A percentile compares a stretch with the other conserved stretches of the same genome.
These are phyloP conservation scores for Aphelenchoides bicaudatus DNA, from an alignment of 2,888 invertebrate genomes.

Conservation along the genomic window DNA sequence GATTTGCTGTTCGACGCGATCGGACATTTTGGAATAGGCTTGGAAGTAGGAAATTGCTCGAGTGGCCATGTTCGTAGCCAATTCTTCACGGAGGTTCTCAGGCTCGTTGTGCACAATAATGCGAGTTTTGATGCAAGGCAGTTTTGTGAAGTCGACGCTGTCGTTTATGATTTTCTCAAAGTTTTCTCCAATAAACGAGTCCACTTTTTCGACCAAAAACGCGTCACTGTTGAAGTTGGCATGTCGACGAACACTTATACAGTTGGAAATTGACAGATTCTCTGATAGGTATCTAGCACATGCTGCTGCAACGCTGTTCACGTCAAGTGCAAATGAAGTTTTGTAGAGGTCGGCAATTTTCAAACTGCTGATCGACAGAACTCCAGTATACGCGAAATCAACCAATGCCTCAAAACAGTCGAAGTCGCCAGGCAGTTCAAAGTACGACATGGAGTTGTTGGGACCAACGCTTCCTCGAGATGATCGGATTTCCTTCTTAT, in stretches of 20 bases:
- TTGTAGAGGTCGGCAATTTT: conserved; percentile 75
- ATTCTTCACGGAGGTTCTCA: conserved; percentile 25
- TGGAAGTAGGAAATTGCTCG: conserved; percentile 49
- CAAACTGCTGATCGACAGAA: conserved; percentile 64
- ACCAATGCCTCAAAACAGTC: conserved; percentile 73
- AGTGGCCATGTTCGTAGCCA: conserved; percentile 35
- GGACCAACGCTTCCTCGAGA: background rate
- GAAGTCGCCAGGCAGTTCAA: too few relatives aligned
- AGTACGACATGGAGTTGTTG: conserved; percentile 7
- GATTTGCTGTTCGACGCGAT: conserved; percentile 46
- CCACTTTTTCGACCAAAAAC: conserved; percentile 49
- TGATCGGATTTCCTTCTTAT: background rate
- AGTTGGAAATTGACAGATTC: conserved; percentile 67
- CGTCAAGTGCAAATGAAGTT: conserved; percentile 72
- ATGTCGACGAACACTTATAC: conserved; percentile 62
- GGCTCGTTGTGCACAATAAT: conserved; percentile 45
- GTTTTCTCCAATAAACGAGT: conserved; percentile 51
- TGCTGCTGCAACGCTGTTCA: conserved; percentile 72
- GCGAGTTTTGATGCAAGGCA: conserved; percentile 55
- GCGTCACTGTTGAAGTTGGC: conserved; percentile 58
- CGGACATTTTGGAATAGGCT: conserved; percentile 31
- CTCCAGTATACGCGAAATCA: conserved; percentile 75
- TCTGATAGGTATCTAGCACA: conserved; percentile 72
- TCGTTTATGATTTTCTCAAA: conserved; percentile 46
- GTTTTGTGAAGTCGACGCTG: conserved; percentile 52